Evolutionary conservation across 1,140 invertebrate species (phyloP), one percentile per base, ranked within the genome.

Genomic region (Anastatus disparis): DNA sequence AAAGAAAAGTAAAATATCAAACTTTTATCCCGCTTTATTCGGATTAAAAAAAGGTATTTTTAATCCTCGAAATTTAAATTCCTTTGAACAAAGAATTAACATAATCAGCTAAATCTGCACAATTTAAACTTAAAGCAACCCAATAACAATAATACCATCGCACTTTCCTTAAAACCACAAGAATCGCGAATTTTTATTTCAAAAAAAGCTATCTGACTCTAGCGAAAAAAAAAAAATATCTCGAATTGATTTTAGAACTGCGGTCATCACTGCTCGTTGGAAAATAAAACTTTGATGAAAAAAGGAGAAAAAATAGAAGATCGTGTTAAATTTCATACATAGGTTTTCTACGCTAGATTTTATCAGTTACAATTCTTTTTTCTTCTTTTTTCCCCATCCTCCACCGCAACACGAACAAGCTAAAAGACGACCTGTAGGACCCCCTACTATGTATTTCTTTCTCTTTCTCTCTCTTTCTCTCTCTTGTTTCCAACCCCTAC

Each of bases 321-420:
- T 55, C 29, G 52, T 55, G n/a, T 3, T 15, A 44, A 68, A 50
- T 67, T 38, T 48, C 20, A 53, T 46, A 48, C 38, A 56, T 12
- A 20, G 24, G 15, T 35, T n/a, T n/a, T 56, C 17, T 22, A 7
- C 29, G 20, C 17, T 31, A 24, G 17, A 64, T 59, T 48, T 29
- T 20, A 38, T 35, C 53, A 38, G 42, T 31, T 50, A 22, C 55
- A 46, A n/a, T 56, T 3, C 20, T 35, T 40, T 26, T 68, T 40
- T 58, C 38, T 58, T 58, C 20, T 10, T 1, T 58, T 48, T n/a
- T 31, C 15, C 27, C 6, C 13, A 9, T 20, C 31, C 10, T n/a
- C 46, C n/a, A n/a, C n/a, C 56, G 22, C 22, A 13, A 56, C 24
- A 52, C 59, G 27, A n/a, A 26, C 29, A 15, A 40, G 52, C 52